Conservation (phyloP, 1,140 invertebrate species). For the Wasmannia auropunctata region DNA sequence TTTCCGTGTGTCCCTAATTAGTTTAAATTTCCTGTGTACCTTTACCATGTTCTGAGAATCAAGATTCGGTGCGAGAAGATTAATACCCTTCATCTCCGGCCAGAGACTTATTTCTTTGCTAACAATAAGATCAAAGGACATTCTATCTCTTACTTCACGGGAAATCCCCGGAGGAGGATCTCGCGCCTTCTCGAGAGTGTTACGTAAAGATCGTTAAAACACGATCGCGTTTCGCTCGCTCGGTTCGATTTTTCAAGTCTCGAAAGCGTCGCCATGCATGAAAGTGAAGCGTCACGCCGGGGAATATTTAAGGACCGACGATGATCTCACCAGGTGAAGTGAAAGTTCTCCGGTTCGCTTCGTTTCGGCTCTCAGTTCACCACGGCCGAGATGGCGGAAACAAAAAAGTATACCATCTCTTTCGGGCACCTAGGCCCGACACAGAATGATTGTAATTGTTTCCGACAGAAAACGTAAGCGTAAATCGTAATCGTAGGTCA, state of each 20-base stretch:
- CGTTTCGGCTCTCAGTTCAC: slow-evolving; percentile 47
- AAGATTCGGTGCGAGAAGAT: background rate
- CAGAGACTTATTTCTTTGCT: background rate
- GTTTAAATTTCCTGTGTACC: background rate
- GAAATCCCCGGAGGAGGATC: background rate
- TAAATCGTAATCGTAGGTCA: too few relatives aligned
- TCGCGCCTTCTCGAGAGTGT: background rate
- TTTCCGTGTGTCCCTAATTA: too few relatives aligned
- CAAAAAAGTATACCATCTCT: slow-evolving; percentile 50
- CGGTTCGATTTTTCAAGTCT: slow-evolving; percentile 57
- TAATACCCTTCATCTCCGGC: background rate
- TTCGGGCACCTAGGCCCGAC: slow-evolving; percentile 53
- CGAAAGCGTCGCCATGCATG: slow-evolving; percentile 63
- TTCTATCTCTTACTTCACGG: background rate
- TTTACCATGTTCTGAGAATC: background rate
- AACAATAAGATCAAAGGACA: background rate
- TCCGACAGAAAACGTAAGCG: too few relatives aligned
- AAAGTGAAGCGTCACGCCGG: slow-evolving; percentile 77
- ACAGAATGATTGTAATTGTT: too few relatives aligned
- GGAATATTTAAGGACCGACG: slow-evolving; percentile 77
- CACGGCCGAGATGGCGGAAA: slow-evolving; percentile 43
- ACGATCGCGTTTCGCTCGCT: background rate
- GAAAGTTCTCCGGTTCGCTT: slow-evolving; percentile 73
- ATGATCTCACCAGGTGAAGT: slow-evolving; percentile 75
- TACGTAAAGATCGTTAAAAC: slow-evolving; percentile 43